Evolutionary conservation across 2,797 vertebrate species (phyloP).

Genomic region (Alauda arvensis): DNA sequence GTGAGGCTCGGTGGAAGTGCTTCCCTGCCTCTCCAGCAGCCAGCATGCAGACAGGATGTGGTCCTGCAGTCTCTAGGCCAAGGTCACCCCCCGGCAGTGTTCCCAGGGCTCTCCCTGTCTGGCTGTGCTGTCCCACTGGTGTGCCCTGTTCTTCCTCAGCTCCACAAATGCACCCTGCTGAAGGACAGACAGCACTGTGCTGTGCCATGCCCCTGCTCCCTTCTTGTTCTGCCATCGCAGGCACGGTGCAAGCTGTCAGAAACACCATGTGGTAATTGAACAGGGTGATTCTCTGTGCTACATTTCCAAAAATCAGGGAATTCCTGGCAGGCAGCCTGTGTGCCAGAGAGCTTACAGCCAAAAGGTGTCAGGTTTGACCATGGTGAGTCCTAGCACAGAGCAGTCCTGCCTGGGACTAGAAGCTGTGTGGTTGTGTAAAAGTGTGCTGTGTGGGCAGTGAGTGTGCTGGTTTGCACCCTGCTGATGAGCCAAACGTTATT

Average conservation of each 20-base stretch:
- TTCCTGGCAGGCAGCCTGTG: background rate
- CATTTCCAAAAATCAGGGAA: background rate
- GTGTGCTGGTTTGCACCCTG: background rate
- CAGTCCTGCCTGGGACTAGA: background rate
- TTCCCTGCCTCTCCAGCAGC: background rate
- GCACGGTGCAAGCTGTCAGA: background rate
- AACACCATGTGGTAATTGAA: background rate
- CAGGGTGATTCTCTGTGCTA: background rate
- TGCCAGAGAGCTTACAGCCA: background rate
- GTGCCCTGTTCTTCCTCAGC: background rate
- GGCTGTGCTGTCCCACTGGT: background rate
- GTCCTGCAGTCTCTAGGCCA: background rate
- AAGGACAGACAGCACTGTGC: background rate
- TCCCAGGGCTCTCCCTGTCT: background rate
- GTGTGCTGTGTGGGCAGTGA: background rate
- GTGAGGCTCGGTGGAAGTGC: background rate
- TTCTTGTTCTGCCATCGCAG: background rate
- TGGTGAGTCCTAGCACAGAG: background rate
- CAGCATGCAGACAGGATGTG: rapidly evolving
- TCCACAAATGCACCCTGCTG: background rate
- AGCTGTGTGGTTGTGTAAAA: background rate
- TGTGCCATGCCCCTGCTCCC: rapidly evolving
- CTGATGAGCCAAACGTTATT: background rate
- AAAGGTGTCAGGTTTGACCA: background rate
- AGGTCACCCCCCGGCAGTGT: background rate